Base-by-base conservation (phyloP, 1,140 invertebrate species). In the Zelostemma sp. region DNA sequence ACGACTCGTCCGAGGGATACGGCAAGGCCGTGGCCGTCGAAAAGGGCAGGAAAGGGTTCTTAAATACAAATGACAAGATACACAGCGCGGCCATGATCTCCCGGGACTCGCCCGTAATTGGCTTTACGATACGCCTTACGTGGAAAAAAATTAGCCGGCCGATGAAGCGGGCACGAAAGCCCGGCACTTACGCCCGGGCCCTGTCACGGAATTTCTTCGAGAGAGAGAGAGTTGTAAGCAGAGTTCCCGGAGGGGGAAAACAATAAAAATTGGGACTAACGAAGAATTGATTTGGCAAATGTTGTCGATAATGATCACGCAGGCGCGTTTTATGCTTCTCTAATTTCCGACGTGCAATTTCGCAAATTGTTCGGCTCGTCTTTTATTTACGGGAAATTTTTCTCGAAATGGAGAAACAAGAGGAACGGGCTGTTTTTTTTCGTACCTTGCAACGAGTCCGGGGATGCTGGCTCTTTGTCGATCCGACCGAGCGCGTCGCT, bases 381-480 rank as follows among this genome's bases (percentile, higher is more conserved):
- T 35, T 35, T 35, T 35, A n/a, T 35, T 35, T 35, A 35, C 33
- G 17, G 14, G 45, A 47, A 47, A 47, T 18, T 12, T 28, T 47
- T 12, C 11, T 11, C 45, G 14, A 12, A 31, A 49, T 28, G 31
- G 9, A 14, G 16, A 1, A 1, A 50, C 6, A 18, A 16, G 45
- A 25, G 17, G 17, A 18, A 21, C 3, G 25, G 8, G 25, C 3
- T 8, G 3, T 28, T 28, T 3, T 6, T 46, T 46, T 56, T 33
- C 73, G 81, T 71, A 86, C 84, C 83, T 77, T 84, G 81, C 61
- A 84, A 76, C 49, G 82, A 85, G 72, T 85, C 83, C 1, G 83
- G 84, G 19, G 84, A 84, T 19, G 76, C 73, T 66, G 81, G 82
- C 62, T 85, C 79, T 72, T 82, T 83, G 48, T 86, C 83, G 68